Conservation (phyloP, 2,888 invertebrate species). For the Harpagoxenus sublaevis region DNA sequence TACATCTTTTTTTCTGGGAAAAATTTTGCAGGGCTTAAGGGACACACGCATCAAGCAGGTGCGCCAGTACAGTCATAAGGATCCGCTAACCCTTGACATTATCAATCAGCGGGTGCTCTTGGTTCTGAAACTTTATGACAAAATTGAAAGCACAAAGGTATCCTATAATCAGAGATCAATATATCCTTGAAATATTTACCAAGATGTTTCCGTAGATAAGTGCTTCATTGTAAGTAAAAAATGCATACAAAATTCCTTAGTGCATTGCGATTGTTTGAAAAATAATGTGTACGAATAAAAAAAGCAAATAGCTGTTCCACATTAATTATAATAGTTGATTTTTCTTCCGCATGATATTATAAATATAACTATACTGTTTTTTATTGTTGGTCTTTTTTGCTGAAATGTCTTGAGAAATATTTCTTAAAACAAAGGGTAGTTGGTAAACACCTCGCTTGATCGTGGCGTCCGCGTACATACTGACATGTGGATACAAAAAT, state of each 20-base stretch:
- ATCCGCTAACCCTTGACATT: slow-evolving; percentile 93
- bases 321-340: not conserved
- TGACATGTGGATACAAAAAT: slow-evolving; percentile 48
- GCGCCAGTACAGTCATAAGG: slow-evolving; percentile 92
- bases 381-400: not conserved
- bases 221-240: not conserved
- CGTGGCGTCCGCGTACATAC: slow-evolving; percentile 78
- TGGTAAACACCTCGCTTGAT: slow-evolving; percentile 79
- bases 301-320: not conserved
- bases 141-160: slow-evolving; percentile 98
- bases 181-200: slow-evolving; percentile 34
- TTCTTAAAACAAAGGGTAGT: slow-evolving; percentile 52
- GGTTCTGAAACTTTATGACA: slow-evolving; percentile 99
- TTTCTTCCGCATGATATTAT: not conserved
- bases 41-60: slow-evolving; percentile 88
- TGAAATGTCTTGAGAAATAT: slow-evolving; percentile 57
- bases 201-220: slow-evolving; percentile 46
- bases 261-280: not conserved
- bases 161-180: slow-evolving; percentile 74
- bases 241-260: not conserved
- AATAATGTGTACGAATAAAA: not conserved
- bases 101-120: slow-evolving; percentile 96
- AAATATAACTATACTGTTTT: not conserved
- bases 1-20: slow-evolving; percentile 82
- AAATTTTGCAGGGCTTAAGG: slow-evolving; percentile 89